A percentile compares a stretch with the other conserved stretches of the same genome.
Conservation (phyloP, 2,113 vertebrate genomes). For the Phocoena sinus region DNA sequence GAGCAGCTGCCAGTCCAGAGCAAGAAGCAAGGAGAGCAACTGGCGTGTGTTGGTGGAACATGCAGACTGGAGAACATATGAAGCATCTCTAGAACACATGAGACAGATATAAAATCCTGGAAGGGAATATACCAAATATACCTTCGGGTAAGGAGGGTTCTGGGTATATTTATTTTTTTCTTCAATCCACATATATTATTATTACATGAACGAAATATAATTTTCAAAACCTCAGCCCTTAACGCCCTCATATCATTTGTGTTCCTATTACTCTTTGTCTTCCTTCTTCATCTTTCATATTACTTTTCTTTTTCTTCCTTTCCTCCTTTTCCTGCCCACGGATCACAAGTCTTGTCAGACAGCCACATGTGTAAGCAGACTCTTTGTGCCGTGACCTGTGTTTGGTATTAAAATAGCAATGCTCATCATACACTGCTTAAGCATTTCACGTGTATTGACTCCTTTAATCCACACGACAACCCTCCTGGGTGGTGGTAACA, state of each 20-base stretch:
- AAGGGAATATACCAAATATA: not conserved
- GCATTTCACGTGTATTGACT: not conserved
- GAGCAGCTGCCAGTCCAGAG: not conserved
- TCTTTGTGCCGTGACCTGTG: not conserved
- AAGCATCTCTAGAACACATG: not conserved
- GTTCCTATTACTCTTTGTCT: not conserved
- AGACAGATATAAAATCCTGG: not conserved
- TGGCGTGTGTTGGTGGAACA: rapidly evolving
- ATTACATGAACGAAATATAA: not conserved
- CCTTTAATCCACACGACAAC: not conserved
- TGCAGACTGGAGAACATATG: not conserved
- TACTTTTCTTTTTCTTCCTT: not conserved
- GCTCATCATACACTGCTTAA: not conserved
- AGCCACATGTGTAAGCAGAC: not conserved
- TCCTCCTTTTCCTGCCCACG: not conserved
- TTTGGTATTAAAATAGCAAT: not conserved
- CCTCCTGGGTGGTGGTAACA: not conserved
- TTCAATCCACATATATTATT: not conserved
- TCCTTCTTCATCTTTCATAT: not conserved
- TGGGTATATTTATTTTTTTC: not conserved
- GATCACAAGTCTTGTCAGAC: not conserved
- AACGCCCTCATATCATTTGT: not conserved
- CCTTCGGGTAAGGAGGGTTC: not conserved
- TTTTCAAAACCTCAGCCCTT: not conserved
- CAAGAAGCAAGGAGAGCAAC: not conserved